Conservation (phyloP, 2,888 invertebrate genomes). For the Pseudeuparius sepicola region DNA sequence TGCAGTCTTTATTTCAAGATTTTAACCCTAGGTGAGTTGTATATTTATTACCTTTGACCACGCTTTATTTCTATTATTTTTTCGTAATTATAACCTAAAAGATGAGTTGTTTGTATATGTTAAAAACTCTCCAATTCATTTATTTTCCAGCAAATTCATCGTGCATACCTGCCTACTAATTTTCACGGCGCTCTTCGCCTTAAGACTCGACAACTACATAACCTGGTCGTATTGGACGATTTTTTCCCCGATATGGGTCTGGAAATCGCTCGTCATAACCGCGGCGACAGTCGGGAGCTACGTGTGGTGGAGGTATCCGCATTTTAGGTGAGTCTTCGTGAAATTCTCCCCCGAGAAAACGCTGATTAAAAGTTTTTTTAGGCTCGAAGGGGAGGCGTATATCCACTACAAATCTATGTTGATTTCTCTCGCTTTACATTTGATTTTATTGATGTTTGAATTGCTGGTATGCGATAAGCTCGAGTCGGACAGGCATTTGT, state of each 20-base stretch:
- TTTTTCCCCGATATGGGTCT: slow-evolving; percentile 94
- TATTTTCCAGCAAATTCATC: slow-evolving; percentile 82
- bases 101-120: slow-evolving; percentile 5
- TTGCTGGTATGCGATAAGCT: slow-evolving; percentile 91
- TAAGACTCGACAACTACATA: slow-evolving; percentile 79
- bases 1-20: slow-evolving; percentile 63
- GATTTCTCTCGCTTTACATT: slow-evolving; percentile 86
- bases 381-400: slow-evolving; percentile 91
- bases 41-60: slow-evolving; percentile 16
- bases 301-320: slow-evolving; percentile 94
- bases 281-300: slow-evolving; percentile 89
- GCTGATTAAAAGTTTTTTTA: too few relatives aligned
- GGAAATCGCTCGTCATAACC: slow-evolving; percentile 85
- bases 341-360: too few relatives aligned
- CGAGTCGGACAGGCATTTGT: slow-evolving; percentile 72
- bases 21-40: slow-evolving; percentile 74
- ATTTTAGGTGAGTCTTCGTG: slow-evolving; percentile 81
- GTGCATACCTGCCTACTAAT: slow-evolving; percentile 88
- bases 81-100: slow-evolving; percentile 8
- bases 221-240: slow-evolving; percentile 95
- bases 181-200: slow-evolving; percentile 83
- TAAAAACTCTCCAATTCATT: slow-evolving; percentile 16
- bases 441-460: slow-evolving; percentile 94
- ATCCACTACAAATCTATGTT: slow-evolving; percentile 98
- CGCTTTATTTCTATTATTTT: slow-evolving; percentile 13